These are phyloP conservation scores for Lates calcarifer DNA, from an alignment of 2,113 vertebrate genomes.

Conservation along the genomic window DNA sequence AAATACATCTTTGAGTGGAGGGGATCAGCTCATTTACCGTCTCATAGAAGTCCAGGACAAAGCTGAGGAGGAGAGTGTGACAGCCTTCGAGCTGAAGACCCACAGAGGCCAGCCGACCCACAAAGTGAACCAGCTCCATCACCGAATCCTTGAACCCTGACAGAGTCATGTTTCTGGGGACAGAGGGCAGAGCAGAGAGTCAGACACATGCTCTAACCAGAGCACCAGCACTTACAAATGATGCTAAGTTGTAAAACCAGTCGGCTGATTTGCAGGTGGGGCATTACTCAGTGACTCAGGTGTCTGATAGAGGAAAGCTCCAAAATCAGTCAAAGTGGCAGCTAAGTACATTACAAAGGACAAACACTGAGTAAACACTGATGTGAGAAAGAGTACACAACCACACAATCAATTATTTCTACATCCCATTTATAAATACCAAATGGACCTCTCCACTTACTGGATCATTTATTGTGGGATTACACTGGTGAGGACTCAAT, in stretches of 20 bases:
- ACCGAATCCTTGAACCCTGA: conserved; percentile 85
- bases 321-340: conserved; percentile 31
- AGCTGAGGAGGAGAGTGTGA: conserved; percentile 87
- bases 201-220: conserved; percentile 15
- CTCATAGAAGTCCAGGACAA: conserved; percentile 93
- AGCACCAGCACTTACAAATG: background rate
- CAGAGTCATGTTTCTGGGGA: conserved; percentile 88
- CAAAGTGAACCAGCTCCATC: conserved; percentile 89
- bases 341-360: conserved; percentile 11
- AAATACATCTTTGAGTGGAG: background rate
- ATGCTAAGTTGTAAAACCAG: background rate
- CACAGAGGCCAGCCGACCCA: conserved; percentile 85
- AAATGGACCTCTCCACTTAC: conserved; percentile 33
- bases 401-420: conserved; percentile 25
- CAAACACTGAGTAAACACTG: conserved; percentile 28
- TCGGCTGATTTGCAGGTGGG: conserved; percentile 11
- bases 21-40: conserved; percentile 80
- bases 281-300: conserved; percentile 30
- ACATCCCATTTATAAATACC: conserved; percentile 38
- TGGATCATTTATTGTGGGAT: conserved; percentile 17
- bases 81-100: conserved; percentile 88
- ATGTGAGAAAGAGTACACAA: background rate
- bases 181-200: conserved; percentile 37
- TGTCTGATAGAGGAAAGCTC: conserved; percentile 6
- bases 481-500: background rate